Evolutionary conservation across 2,113 vertebrate species (phyloP), one percentile per base, ranked within the genome.

Genomic region (Elachura formosa): DNA sequence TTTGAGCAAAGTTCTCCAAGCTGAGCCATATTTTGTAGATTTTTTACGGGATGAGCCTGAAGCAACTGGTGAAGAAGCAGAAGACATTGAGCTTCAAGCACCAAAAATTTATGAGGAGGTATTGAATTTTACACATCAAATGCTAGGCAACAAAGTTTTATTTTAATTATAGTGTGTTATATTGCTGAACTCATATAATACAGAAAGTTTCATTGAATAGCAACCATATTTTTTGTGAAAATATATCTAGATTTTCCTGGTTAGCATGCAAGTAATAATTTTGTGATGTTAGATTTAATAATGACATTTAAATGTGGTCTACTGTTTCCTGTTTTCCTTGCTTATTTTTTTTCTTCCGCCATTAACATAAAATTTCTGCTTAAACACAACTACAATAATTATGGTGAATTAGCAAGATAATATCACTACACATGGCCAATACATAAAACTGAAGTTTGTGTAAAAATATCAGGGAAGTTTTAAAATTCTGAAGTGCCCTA

Each of bases 21-120:
- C 52, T 33, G 98, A 98, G 58, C 94, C 97, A 0, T 98, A 98
- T 89, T 98, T 98, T 74, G 98, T 98, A 68, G 98, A 98, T 85
- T 98, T 98, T 96, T 97, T 98, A 45, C 91, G 93, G 54, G 98
- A 98, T 1, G 72, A 97, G 36, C 97, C 98, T 36, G 98, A 98
- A 82, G 76, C 96, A 69, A 98, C 97, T 48, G 98, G 98, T 15
- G 98, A 98, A 2, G 97, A 98, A 76, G 90, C 98, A 45, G 98
- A 98, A 67, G 98, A 98, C 11, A 56, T 28, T 63, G 13, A 66
- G 4, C 97, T 98, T 94, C 89, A 96, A 96, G 45, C 97, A 62
- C 98, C 98, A 62, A 98, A 98, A 96, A 0, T 98, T 95, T 98
- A 98, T 82, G 98, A 98, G 90, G 13, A 97, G 98, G 98, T 98